These are phyloP conservation scores for Cerceris ruficornis DNA, from an alignment of 2,888 invertebrate genomes.

Conservation along the genomic window DNA sequence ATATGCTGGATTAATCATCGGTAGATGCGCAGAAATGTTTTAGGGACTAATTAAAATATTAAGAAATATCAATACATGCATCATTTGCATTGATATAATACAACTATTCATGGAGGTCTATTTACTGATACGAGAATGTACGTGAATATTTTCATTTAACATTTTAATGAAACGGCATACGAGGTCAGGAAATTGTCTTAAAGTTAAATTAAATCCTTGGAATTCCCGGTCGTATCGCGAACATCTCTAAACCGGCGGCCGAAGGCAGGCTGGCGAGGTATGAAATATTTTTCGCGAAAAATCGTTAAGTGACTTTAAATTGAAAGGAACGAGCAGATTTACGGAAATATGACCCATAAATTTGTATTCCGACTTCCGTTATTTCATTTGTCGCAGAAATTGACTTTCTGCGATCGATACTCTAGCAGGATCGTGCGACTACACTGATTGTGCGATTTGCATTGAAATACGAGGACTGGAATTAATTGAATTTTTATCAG, in stretches of 20 bases:
- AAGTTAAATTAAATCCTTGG: conserved; percentile 38
- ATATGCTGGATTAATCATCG: no score
- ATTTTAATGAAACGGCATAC: neutral
- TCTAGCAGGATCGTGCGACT: conserved; percentile 9
- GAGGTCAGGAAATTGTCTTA: neutral
- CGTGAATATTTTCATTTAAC: no score
- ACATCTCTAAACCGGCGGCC: conserved; percentile 20
- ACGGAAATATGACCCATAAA: neutral
- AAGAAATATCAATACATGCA: no score
- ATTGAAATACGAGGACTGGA: conserved; percentile 8
- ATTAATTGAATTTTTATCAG: neutral
- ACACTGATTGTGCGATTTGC: conserved; percentile 2
- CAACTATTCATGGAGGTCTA: no score
- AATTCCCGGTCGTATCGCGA: conserved; percentile 21
- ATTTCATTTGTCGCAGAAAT: conserved; percentile 19
- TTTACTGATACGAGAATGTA: no score
- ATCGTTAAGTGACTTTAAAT: neutral
- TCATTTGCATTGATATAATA: no score
- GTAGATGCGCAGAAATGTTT: no score
- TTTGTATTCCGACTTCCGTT: conserved; percentile 20
- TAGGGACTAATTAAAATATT: no score
- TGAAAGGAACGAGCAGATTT: conserved; percentile 3
- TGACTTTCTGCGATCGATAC: conserved; percentile 21
- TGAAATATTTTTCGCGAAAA: neutral
- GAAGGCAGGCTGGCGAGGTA: neutral